phyloP scores from a whole-genome alignment of 1,140 invertebrate genomes.

The Caerostris darwini region DNA sequence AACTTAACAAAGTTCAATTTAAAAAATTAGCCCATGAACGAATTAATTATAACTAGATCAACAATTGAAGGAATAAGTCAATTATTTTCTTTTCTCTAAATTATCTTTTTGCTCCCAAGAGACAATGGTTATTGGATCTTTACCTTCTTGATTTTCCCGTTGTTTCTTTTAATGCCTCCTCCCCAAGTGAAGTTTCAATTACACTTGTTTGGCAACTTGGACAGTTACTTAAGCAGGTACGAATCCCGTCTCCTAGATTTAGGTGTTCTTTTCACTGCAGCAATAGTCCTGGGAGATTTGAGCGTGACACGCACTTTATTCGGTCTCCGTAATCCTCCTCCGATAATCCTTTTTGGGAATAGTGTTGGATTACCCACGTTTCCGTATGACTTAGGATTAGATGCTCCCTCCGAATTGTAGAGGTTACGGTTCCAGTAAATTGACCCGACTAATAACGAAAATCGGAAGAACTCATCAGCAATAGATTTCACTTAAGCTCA shows the following conservation, averaged over 20 bases:
- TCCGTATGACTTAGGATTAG: conserved; percentile 64
- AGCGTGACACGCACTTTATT: conserved; percentile 72
- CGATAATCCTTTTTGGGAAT: conserved; percentile 74
- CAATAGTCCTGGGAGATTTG: conserved; percentile 51
- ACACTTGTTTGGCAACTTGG: conserved; percentile 60
- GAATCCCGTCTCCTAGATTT: conserved; percentile 61
- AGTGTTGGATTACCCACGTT: conserved; percentile 68
- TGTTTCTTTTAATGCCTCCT: conserved; percentile 45
- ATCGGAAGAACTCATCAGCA: conserved; percentile 64
- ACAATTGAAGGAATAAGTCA: too few species aligned
- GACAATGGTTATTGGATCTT: conserved; percentile 10
- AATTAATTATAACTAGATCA: too few species aligned
- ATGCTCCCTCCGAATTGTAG: conserved; percentile 26
- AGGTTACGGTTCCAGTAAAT: conserved; percentile 61
- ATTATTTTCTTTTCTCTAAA: too few species aligned
- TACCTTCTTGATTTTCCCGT: conserved; percentile 24
- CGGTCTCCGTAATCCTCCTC: conserved; percentile 49
- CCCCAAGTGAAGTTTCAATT: conserved; percentile 61
- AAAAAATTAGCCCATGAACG: too few species aligned
- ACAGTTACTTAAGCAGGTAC: conserved; percentile 66
- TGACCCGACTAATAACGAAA: conserved; percentile 66
- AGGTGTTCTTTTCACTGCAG: conserved; percentile 5
- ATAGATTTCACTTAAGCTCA: conserved; percentile 73
- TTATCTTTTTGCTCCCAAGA: not conserved
- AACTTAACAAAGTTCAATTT: too few species aligned